These are phyloP conservation scores for Merluccius polli DNA, from an alignment of 2,797 vertebrate species.

Conservation along the genomic window DNA sequence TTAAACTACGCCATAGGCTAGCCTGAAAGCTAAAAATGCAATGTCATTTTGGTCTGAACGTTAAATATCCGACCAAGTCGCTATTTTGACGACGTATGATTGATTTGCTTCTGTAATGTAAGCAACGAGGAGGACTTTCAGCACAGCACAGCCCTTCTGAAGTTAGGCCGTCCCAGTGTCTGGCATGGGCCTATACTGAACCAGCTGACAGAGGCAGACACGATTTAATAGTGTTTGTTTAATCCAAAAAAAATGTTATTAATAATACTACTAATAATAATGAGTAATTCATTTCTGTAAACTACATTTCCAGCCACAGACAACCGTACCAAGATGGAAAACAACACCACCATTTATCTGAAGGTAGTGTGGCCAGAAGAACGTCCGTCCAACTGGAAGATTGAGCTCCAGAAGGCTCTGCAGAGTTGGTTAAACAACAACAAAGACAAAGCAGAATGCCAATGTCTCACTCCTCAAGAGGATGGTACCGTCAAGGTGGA, in stretches of 20 bases:
- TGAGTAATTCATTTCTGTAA: not conserved
- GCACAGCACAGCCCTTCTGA: too few relatives aligned
- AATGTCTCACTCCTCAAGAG: accelerated
- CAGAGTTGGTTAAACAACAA: constrained; percentile 39
- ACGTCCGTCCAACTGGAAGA: accelerated
- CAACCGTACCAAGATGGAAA: constrained; percentile 4
- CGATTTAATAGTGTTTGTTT: too few relatives aligned
- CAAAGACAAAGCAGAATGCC: accelerated
- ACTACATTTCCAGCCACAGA: not conserved
- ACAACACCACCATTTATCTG: constrained; percentile 2
- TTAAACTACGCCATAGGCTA: not conserved
- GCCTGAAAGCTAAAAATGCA: too few relatives aligned
- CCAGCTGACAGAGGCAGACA: too few relatives aligned
- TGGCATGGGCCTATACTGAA: too few relatives aligned
- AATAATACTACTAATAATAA: too few relatives aligned
- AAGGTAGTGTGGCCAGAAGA: constrained; percentile 13
- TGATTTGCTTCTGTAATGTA: too few relatives aligned
- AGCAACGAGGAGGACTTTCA: too few relatives aligned
- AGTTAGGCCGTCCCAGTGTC: too few relatives aligned
- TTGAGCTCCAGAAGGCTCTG: not conserved
- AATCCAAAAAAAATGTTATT: too few relatives aligned
- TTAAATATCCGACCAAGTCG: not conserved
- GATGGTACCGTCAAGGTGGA: not conserved
- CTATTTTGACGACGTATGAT: too few relatives aligned
- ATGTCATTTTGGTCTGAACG: not conserved